phyloP scores from a whole-genome alignment of 2,113 vertebrate species.

The Hylia prasina region DNA sequence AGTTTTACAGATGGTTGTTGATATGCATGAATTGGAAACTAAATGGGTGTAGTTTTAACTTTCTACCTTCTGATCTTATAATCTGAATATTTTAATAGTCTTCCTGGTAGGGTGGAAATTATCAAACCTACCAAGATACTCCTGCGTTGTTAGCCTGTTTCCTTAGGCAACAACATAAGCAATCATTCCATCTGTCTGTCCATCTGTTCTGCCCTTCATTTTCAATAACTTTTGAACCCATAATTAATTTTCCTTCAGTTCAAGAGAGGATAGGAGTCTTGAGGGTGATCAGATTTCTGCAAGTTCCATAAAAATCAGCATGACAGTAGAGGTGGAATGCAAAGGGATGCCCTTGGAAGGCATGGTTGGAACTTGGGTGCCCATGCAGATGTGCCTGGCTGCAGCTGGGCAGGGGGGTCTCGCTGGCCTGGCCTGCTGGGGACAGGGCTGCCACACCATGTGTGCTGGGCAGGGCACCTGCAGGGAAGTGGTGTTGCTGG shows the following conservation, averaged over 20 bases:
- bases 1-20: neutral
- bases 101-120: neutral
- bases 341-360: neutral
- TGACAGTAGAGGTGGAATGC: neutral
- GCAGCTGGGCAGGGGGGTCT: neutral
- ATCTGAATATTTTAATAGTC: neutral
- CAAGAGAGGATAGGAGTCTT: neutral
- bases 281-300: neutral
- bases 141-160: slow-evolving; percentile 17
- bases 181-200: slow-evolving; percentile 54
- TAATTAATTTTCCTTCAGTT: slow-evolving; percentile 18
- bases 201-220: slow-evolving; percentile 56
- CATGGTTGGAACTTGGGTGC: neutral
- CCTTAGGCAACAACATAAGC: slow-evolving; percentile 30
- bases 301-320: neutral
- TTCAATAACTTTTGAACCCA: slow-evolving; percentile 38
- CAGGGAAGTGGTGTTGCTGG: neutral
- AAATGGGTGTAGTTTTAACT: neutral
- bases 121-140: neutral
- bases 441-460: rapidly evolving
- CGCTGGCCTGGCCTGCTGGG: neutral
- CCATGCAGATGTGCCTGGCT: neutral
- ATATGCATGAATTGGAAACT: neutral
- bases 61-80: neutral
- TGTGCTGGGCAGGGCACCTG: neutral